These are phyloP conservation scores for Zosterops borbonicus DNA, from an alignment of 2,113 vertebrate genomes.

Conservation along the genomic window DNA sequence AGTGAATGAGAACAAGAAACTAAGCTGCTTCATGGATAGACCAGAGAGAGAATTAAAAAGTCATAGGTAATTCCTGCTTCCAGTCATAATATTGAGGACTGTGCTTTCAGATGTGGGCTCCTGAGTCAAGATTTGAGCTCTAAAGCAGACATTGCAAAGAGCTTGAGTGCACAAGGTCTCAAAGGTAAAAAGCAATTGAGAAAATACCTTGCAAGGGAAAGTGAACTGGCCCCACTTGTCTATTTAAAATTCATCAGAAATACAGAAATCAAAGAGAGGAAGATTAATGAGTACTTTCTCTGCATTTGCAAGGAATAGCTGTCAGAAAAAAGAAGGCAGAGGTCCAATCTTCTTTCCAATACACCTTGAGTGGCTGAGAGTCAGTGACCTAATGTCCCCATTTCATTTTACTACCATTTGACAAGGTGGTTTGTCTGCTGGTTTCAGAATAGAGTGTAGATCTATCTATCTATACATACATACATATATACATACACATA, in stretches of 20 bases:
- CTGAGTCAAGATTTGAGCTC: not conserved
- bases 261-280: not conserved
- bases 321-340: not conserved
- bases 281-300: not conserved
- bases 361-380: not conserved
- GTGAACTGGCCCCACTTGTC: not conserved
- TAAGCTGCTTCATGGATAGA: not conserved
- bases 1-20: not conserved
- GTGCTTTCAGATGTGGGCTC: not conserved
- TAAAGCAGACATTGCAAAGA: not conserved
- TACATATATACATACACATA: too few species aligned
- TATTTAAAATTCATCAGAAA: slow-evolving; percentile 15
- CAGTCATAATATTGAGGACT: not conserved
- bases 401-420: not conserved
- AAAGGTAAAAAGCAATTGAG: slow-evolving; percentile 10
- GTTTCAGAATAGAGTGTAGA: not conserved
- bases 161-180: not conserved
- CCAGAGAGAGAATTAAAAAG: not conserved
- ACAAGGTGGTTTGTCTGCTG: not conserved
- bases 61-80: not conserved
- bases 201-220: slow-evolving; percentile 8
- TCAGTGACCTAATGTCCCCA: not conserved
- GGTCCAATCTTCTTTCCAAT: not conserved
- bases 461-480: too few species aligned
- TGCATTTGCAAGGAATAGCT: not conserved